phyloP scores from a whole-genome alignment of 2,797 vertebrate genomes.

The Betta splendens region DNA sequence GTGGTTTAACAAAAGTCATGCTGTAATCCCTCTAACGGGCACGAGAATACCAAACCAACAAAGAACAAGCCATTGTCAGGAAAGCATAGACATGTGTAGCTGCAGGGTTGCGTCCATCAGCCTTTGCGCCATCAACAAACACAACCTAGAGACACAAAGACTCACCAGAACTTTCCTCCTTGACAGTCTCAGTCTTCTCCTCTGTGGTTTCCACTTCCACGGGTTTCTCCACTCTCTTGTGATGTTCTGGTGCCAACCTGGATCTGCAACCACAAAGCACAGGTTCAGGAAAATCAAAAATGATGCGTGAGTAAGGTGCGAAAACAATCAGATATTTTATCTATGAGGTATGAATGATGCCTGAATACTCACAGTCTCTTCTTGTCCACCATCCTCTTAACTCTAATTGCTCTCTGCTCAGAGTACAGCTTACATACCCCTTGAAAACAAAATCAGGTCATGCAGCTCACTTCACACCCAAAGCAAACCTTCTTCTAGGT shows the following conservation, averaged over 20 bases:
- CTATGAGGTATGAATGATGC: neutral
- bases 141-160: slow-evolving; percentile 6
- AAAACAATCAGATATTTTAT: neutral
- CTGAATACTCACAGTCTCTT: slow-evolving; percentile 91
- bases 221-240: slow-evolving; percentile 67
- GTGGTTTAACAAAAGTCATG: too few relatives aligned
- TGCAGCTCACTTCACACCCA: neutral
- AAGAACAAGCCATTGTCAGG: too few relatives aligned
- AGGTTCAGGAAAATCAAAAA: neutral
- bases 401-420: slow-evolving; percentile 94
- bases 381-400: slow-evolving; percentile 95
- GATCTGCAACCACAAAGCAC: slow-evolving; percentile 78
- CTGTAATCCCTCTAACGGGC: too few relatives aligned
- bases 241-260: slow-evolving; percentile 88
- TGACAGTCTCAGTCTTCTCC: slow-evolving; percentile 70
- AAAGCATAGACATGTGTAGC: neutral
- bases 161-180: slow-evolving; percentile 85
- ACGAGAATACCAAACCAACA: too few relatives aligned
- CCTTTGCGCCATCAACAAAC: too few relatives aligned
- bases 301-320: neutral
- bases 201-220: slow-evolving; percentile 71
- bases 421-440: slow-evolving; percentile 97
- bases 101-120: neutral
- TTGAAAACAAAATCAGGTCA: slow-evolving; percentile 42
- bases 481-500: neutral